These are phyloP conservation scores for Andrena chrysosceles DNA, from an alignment of 2,888 invertebrate genomes.

Conservation along the genomic window DNA sequence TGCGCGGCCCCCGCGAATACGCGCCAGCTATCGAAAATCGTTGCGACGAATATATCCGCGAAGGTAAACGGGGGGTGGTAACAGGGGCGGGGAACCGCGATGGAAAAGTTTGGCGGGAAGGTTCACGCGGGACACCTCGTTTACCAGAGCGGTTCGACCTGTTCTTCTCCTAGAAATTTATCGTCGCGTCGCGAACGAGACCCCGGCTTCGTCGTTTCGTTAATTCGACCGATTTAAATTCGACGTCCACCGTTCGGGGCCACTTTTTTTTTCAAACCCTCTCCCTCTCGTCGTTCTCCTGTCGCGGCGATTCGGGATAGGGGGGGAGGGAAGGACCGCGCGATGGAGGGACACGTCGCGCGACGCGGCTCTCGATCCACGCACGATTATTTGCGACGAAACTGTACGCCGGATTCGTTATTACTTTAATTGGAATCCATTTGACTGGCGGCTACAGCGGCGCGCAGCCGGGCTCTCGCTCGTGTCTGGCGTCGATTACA, in stretches of 20 bases:
- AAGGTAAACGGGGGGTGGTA: neutral
- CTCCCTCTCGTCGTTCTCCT: neutral
- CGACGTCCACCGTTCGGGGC: conserved; percentile 35
- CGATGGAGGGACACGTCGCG: conserved; percentile 40
- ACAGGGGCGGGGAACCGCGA: neutral
- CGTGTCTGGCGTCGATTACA: conserved; percentile 70
- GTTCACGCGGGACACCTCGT: conserved; percentile 9
- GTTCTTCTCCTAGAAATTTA: conserved; percentile 49
- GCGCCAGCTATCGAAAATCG: neutral
- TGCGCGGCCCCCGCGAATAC: conserved; percentile 45
- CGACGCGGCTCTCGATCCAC: conserved; percentile 31
- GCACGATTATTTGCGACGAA: conserved; percentile 52
- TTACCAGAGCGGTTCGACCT: conserved; percentile 23
- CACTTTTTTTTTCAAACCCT: neutral
- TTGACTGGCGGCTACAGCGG: conserved; percentile 44
- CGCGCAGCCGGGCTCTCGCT: conserved; percentile 38
- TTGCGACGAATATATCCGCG: neutral
- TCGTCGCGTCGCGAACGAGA: conserved; percentile 38
- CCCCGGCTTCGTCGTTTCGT: conserved; percentile 52
- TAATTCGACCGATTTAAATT: conserved; percentile 61
- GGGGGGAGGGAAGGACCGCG: conserved; percentile 2
- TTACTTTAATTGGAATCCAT: conserved; percentile 67
- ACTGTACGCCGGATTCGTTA: conserved; percentile 57
- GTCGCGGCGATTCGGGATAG: neutral
- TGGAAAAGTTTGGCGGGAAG: conserved; percentile 18